These are phyloP conservation scores for Helicoverpa armigera DNA, from an alignment of 1,140 invertebrate species.

Conservation along the genomic window DNA sequence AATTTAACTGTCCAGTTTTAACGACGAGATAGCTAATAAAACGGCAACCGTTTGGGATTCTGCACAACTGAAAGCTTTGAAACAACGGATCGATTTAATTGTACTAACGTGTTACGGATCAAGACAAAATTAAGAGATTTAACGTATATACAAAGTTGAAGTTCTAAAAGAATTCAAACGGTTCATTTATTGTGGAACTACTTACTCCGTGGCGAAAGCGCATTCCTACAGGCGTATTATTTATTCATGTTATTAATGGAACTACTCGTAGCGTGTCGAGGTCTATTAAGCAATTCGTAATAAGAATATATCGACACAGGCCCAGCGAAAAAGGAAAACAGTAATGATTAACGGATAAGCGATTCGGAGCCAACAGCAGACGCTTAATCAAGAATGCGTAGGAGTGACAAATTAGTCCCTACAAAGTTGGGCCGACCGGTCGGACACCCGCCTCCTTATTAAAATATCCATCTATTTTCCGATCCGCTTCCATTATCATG, in stretches of 20 bases:
- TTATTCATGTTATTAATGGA: conserved; percentile 7
- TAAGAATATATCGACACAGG: conserved; percentile 36
- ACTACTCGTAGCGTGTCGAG: conserved; percentile 7
- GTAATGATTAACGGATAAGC: conserved; percentile 43
- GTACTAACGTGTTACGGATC: conserved; percentile 29
- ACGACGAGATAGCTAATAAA: conserved; percentile 30
- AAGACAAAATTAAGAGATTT: conserved; percentile 36
- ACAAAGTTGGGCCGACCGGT: conserved; percentile 43
- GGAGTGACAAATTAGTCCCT: conserved; percentile 66
- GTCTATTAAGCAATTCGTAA: conserved; percentile 30
- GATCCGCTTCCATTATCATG: conserved; percentile 16
- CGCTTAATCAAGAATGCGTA: conserved; percentile 63
- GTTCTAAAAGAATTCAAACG: neutral
- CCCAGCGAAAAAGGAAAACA: conserved; percentile 4
- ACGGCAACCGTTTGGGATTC: conserved; percentile 33
- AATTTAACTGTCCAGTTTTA: conserved; percentile 38
- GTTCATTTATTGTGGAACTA: neutral
- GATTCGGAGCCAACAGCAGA: conserved; percentile 41
- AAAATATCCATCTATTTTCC: conserved; percentile 37
- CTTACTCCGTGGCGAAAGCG: neutral
- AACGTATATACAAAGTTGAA: neutral
- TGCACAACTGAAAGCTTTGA: conserved; percentile 24
- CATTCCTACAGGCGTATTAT: conserved; percentile 3
- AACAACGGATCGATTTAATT: conserved; percentile 38
- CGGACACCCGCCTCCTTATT: conserved; percentile 19